phyloP scores from a whole-genome alignment of 2,113 vertebrate species.

The Pristiophorus japonicus region DNA sequence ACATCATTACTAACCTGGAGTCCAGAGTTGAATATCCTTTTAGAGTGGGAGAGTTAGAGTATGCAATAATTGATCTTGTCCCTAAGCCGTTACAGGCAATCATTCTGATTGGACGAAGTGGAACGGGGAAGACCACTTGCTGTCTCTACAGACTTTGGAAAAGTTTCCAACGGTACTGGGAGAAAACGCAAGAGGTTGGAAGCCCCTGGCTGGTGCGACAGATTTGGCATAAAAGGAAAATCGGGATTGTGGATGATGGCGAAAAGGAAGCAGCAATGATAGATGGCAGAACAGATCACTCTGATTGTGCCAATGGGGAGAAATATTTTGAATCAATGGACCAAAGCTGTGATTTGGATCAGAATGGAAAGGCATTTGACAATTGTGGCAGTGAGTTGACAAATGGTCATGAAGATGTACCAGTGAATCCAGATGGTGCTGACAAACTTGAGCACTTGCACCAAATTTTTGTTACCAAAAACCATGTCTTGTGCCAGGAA shows the following conservation, averaged over 20 bases:
- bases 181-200: constrained; percentile 51
- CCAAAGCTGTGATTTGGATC: background rate
- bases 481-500: constrained; percentile 66
- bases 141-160: constrained; percentile 70
- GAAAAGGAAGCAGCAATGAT: constrained; percentile 34
- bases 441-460: constrained; percentile 60
- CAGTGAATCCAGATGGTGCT: accelerated
- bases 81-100: constrained; percentile 64
- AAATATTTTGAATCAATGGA: background rate
- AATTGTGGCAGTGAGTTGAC: constrained; percentile 36
- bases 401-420: background rate
- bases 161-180: constrained; percentile 64
- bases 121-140: constrained; percentile 71
- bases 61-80: constrained; percentile 62
- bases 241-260: constrained; percentile 37
- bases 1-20: constrained; percentile 61
- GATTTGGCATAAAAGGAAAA: constrained; percentile 48
- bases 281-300: constrained; percentile 36
- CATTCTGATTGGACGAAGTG: constrained; percentile 68
- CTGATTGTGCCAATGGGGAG: constrained; percentile 38
- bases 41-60: constrained; percentile 67
- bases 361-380: background rate
- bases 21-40: constrained; percentile 66
- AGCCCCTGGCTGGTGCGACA: constrained; percentile 59
- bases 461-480: constrained; percentile 71